These are phyloP conservation scores for Calvadosia cruxmelitensis DNA, from an alignment of 30 jellyfish, hydroid and myxozoan species.

Conservation along the genomic window DNA sequence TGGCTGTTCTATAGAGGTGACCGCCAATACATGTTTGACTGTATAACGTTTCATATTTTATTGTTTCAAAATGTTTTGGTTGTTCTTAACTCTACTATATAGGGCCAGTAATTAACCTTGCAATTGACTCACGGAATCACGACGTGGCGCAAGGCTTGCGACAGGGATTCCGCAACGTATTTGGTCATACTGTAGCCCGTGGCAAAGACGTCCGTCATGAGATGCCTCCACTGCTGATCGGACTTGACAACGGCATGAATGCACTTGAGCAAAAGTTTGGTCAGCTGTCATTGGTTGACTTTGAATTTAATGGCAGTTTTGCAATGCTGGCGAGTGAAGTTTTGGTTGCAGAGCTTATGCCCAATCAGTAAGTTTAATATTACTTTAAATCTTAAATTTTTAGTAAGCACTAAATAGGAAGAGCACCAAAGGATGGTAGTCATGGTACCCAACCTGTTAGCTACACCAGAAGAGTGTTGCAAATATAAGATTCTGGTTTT, in stretches of 20 bases:
- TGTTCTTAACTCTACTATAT: too few species aligned
- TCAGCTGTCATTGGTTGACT: constrained; percentile 15
- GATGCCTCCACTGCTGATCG: constrained; percentile 48
- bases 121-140: constrained; percentile 42
- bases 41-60: too few species aligned
- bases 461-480: too few species aligned
- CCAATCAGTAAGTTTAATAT: constrained; percentile 17
- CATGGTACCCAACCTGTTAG: too few species aligned
- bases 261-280: constrained; percentile 42
- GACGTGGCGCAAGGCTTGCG: constrained; percentile 40
- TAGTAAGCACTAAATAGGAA: neutral
- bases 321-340: constrained; percentile 37
- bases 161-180: constrained; percentile 56
- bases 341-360: constrained; percentile 35
- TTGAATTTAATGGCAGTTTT: constrained; percentile 38
- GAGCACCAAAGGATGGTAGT: neutral
- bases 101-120: constrained; percentile 62
- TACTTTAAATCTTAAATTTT: neutral
- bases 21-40: too few species aligned
- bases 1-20: too few species aligned
- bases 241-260: constrained; percentile 40
- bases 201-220: constrained; percentile 31
- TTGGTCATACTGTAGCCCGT: constrained; percentile 58
- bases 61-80: too few species aligned
- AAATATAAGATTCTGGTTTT: too few species aligned